Evolutionary conservation across 1,140 invertebrate genomes (phyloP), one percentile per base, ranked within the genome.

Genomic region (Drosophila quadrilineata): DNA sequence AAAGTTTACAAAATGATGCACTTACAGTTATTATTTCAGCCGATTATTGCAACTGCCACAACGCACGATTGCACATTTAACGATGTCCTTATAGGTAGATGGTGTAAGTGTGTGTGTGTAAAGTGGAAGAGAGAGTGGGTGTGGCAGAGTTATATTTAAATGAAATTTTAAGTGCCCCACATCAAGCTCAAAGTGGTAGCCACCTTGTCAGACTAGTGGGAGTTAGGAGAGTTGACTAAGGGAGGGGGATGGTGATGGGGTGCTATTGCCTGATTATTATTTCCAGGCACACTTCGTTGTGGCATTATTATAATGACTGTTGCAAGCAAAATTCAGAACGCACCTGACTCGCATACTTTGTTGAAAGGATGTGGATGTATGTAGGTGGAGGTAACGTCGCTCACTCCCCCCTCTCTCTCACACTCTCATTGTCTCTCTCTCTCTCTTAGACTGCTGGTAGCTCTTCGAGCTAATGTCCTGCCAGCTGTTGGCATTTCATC

Each of bases 281-380:
- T 87, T 87, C 84, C 69, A 75, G 74, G 76, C 84, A 87, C 84
- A 87, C 84, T 82, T 87, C 76, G 82, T 87, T 87, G 84, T 87
- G 84, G 82, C 84, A 87, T 82, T 87, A 87, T 87, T 82, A 87
- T 87, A 87, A 87, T 87, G 84, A 87, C 84, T 87, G 76, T 87
- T 87, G 84, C 84, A 87, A n/a, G 84, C 84, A 87, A 80, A 87
- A 87, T 82, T 87, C 82, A 87, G 67, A 71, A 75, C 74, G 84
- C 84, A 87, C 84, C 84, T 87, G 84, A 87, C 76, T 87, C 36
- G 82, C 70, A 87, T 87, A 65, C 52, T 29, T 50, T 73, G 52
- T 62, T 48, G 28, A 41, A 29, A 21, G 22, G 31, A 53, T 33
- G 24, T 9, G 65, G 22, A 43, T 5, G n/a, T n/a, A n/a, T n/a